A percentile compares a stretch with the other conserved stretches of the same genome.
These are phyloP conservation scores for Triplophysa rosa DNA, from an alignment of 2,113 vertebrate genomes.

Conservation along the genomic window DNA sequence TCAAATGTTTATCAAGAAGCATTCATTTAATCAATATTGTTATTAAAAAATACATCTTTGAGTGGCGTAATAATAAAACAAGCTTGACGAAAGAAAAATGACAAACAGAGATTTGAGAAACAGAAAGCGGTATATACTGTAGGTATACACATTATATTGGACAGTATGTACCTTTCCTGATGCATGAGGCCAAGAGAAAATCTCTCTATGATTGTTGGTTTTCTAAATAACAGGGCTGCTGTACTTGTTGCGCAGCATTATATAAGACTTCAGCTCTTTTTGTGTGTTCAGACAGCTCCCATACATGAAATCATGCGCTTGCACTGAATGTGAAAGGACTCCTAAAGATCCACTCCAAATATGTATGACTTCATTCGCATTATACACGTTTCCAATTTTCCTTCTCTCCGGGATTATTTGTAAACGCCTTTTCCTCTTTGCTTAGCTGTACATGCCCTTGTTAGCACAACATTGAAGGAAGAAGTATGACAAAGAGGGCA, in stretches of 20 bases:
- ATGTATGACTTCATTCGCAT: background rate
- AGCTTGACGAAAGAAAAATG: background rate
- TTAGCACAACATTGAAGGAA: constrained; percentile 37
- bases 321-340: background rate
- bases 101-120: background rate
- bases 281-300: background rate
- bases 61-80: background rate
- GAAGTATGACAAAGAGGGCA: constrained; percentile 27
- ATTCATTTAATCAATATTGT: background rate
- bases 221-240: constrained; percentile 18
- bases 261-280: background rate
- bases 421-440: background rate
- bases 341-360: background rate
- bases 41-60: background rate
- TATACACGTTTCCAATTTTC: background rate
- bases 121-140: background rate
- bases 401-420: background rate
- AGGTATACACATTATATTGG: background rate
- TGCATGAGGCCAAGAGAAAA: background rate
- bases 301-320: background rate
- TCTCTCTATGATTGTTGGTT: background rate
- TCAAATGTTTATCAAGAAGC: background rate
- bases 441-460: constrained; percentile 1
- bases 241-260: background rate
- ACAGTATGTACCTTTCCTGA: background rate